phyloP scores from a whole-genome alignment of 2,888 invertebrate species.

The Ectemnius cavifrons region DNA sequence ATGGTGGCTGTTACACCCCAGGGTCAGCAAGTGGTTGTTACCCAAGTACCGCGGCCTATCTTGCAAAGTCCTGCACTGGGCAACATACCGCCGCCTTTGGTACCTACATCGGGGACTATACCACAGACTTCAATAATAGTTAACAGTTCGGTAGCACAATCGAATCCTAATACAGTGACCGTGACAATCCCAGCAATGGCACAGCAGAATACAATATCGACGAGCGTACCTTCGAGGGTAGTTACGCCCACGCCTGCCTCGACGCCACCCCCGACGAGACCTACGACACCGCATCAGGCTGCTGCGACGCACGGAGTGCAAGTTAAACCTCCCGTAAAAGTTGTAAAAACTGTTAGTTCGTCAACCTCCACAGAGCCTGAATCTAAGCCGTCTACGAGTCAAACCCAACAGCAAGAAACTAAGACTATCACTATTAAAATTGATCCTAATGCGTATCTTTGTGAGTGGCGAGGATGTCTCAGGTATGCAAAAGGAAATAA shows the following conservation, averaged over 20 bases:
- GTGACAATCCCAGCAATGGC: conserved; percentile 73
- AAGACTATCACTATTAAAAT: conserved; percentile 76
- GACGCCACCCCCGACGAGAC: conserved; percentile 76
- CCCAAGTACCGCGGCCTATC: conserved; percentile 81
- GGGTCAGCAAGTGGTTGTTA: conserved; percentile 83
- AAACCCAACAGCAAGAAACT: conserved; percentile 57
- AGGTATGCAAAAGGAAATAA: conserved; percentile 70
- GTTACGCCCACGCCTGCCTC: conserved; percentile 74
- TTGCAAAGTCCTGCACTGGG: conserved; percentile 79
- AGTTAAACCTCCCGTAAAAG: conserved; percentile 54
- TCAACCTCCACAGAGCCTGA: conserved; percentile 70
- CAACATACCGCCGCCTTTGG: conserved; percentile 77
- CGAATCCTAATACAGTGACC: conserved; percentile 68
- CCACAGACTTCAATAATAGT: conserved; percentile 74
- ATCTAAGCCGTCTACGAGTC: conserved; percentile 61
- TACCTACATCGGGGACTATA: conserved; percentile 75
- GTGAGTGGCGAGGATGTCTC: conserved; percentile 96
- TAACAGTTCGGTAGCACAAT: conserved; percentile 71
- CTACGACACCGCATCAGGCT: conserved; percentile 79
- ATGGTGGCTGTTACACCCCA: conserved; percentile 84
- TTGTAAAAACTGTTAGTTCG: conserved; percentile 68
- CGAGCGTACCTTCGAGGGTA: conserved; percentile 73
- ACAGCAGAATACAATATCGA: conserved; percentile 68
- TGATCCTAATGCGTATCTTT: conserved; percentile 80
- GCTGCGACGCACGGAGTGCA: conserved; percentile 75